Evolutionary conservation across 2,113 vertebrate species (phyloP).

Genomic region (Atractosteus spatula): DNA sequence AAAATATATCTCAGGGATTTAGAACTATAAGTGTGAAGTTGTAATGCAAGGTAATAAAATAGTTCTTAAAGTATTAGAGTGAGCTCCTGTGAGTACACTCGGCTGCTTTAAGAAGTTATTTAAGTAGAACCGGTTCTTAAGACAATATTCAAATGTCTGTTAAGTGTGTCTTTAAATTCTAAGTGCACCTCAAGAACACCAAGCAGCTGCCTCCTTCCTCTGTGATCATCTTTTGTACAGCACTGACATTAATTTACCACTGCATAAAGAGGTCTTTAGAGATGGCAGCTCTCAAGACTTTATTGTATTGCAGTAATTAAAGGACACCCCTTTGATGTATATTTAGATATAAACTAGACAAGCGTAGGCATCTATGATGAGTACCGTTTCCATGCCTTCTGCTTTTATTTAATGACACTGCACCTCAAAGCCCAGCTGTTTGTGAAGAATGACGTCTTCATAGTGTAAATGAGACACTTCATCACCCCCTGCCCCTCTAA

Average conservation of each 20-base stretch:
- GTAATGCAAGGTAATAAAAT: conserved; percentile 57
- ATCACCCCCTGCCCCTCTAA: conserved; percentile 12
- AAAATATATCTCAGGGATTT: conserved; percentile 56
- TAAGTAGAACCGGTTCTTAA: not conserved
- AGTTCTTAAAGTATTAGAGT: conserved; percentile 41
- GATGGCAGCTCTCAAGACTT: conserved; percentile 1
- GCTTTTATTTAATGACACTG: conserved; percentile 57
- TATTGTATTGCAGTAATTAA: conserved; percentile 12
- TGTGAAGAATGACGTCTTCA: conserved; percentile 47
- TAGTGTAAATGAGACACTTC: conserved; percentile 52
- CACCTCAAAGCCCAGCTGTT: conserved; percentile 46
- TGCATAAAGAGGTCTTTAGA: not conserved
- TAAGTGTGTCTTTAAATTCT: not conserved
- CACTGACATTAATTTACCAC: not conserved
- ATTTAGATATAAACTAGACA: too few relatives aligned
- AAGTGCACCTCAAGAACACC: not conserved
- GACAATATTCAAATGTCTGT: not conserved
- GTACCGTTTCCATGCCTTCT: conserved; percentile 21
- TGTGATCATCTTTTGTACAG: not conserved
- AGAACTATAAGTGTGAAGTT: conserved; percentile 38
- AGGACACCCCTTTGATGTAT: too few relatives aligned
- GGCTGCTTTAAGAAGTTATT: conserved; percentile 38
- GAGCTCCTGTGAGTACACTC: conserved; percentile 41
- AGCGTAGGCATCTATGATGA: too few relatives aligned
- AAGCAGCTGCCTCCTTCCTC: not conserved